A percentile compares a stretch with the other conserved stretches of the same genome.
Evolutionary conservation across 2,888 invertebrate species (phyloP).

Genomic region (Acleris emargana): DNA sequence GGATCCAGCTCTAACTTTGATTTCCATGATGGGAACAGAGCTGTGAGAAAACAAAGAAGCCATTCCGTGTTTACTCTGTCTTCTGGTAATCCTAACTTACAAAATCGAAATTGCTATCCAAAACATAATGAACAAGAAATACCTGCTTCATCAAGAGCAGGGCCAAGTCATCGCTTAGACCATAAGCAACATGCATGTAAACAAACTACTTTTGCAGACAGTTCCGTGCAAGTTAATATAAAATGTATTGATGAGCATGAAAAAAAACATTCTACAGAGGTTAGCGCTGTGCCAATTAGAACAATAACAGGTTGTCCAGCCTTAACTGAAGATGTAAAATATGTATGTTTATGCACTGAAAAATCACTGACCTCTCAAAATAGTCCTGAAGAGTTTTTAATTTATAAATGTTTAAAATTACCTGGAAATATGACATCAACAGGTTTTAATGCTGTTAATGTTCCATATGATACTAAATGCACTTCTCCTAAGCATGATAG

Average conservation of each 20-base stretch:
- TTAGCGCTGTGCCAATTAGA: neutral
- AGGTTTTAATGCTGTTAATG: constrained; percentile 40
- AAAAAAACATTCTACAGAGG: neutral
- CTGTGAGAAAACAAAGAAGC: constrained; percentile 60
- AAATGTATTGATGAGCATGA: constrained; percentile 43
- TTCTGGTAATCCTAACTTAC: constrained; percentile 62
- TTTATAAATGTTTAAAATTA: constrained; percentile 66
- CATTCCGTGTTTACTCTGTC: constrained; percentile 78
- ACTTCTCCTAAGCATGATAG: constrained; percentile 28
- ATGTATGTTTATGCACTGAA: constrained; percentile 65
- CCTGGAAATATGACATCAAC: constrained; percentile 45
- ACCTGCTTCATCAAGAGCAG: constrained; percentile 50
- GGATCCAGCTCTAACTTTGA: constrained; percentile 55
- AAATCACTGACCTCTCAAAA: constrained; percentile 47
- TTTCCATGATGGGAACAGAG: constrained; percentile 44
- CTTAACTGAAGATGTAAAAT: constrained; percentile 54
- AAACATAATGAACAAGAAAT: constrained; percentile 58
- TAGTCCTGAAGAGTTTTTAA: constrained; percentile 57
- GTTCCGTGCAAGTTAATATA: constrained; percentile 67
- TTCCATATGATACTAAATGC: constrained; percentile 41
- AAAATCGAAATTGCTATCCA: constrained; percentile 53
- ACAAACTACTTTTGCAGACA: constrained; percentile 58
- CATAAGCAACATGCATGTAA: constrained; percentile 50
- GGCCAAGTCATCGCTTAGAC: constrained; percentile 47
- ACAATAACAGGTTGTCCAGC: constrained; percentile 16